Conservation (phyloP, 2,113 vertebrate species). For the Lamprotornis superbus region DNA sequence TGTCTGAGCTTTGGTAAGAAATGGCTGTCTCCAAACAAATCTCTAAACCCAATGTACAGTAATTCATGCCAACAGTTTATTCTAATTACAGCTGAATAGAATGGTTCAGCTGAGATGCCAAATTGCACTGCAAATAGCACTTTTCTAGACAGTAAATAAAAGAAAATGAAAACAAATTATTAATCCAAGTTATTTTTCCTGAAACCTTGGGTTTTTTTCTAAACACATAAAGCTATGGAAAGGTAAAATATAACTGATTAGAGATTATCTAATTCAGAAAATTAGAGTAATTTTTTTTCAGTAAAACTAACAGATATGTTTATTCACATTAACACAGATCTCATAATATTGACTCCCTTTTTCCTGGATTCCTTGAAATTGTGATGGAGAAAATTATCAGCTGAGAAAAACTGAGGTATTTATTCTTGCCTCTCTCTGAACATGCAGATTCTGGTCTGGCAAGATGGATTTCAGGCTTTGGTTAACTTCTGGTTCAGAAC, state of each 20-base stretch:
- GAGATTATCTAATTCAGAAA: neutral
- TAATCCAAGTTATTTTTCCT: neutral
- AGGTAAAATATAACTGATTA: neutral
- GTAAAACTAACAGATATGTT: neutral
- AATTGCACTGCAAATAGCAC: constrained; percentile 1
- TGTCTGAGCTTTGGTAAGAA: constrained; percentile 24
- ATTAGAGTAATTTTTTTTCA: neutral
- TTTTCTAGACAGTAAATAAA: neutral
- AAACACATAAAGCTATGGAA: neutral
- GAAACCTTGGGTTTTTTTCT: neutral
- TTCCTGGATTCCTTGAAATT: neutral
- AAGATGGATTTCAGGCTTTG: neutral
- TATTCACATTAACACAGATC: neutral
- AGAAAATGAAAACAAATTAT: neutral
- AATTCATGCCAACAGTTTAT: neutral
- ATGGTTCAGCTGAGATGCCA: constrained; percentile 22
- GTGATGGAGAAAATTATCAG: neutral
- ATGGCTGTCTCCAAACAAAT: constrained; percentile 21
- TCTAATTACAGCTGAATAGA: constrained; percentile 42
- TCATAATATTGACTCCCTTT: neutral
- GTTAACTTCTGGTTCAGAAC: neutral
- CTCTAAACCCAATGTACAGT: neutral
- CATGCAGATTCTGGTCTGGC: neutral
- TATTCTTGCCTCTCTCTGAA: neutral
- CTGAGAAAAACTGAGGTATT: neutral